Evolutionary conservation across 2,113 vertebrate genomes (phyloP), one percentile per base, ranked within the genome.

Genomic region (Recurvirostra avosetta): DNA sequence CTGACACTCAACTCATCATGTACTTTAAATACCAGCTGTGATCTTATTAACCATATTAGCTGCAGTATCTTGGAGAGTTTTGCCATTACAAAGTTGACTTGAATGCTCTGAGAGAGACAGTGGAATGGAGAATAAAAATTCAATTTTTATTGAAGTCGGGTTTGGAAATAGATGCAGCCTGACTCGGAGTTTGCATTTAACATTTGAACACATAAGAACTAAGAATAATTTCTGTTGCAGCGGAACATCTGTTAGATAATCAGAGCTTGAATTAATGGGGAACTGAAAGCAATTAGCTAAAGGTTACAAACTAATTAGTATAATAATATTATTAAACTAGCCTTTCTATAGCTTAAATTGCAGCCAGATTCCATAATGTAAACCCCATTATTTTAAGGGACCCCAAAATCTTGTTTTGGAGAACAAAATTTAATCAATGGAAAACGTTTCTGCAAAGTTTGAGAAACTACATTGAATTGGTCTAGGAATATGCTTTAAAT

Each of bases 281-380:
- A 91, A 79, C 81, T 88, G 81, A 97, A 97, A 96, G 95, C 86
- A 97, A 92, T 97, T 95, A 97, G 27, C 65, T 87, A 94, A 97
- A 96, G 96, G 92, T 97, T 97, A 82, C 50, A 77, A 92, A 90
- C 38, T 95, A 97, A 96, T 97, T 96, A 96, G 50, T 94, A 41
- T 86, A 92, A 90, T 88, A 90, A 82, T 95, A 94, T 78, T 97
- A 94, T 91, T 96, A 95, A 94, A 79, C 75, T 94, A 94, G 30
- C 61, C 72, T 16, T 93, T 90, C 61, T 15, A 65, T 74, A 91
- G 38, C 56, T 81, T 75, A 90, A 85, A 86, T 74, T 72, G 56
- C 38, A 90, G 40, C 14, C 49, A n/a, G 22, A 56, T 88, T 79
- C 68, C 3, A 4, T 61, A 89, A 88, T 50, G 66, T 32, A 40